These are phyloP conservation scores for Vultur gryphus DNA, from an alignment of 2,797 vertebrate genomes.

Conservation along the genomic window DNA sequence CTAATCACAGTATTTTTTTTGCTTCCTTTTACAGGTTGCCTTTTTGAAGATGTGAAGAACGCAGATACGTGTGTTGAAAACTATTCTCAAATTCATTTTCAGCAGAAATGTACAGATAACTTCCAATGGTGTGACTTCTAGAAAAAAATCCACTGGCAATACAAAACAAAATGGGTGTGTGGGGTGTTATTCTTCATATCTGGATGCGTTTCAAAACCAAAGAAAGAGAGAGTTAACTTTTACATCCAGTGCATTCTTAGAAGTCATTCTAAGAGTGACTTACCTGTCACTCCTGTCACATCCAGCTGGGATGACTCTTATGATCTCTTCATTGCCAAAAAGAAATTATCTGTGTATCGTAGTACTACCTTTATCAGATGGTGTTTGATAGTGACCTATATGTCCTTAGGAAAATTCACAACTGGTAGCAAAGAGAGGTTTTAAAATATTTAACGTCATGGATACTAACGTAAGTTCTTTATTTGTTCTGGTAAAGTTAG, in stretches of 20 bases:
- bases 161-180: neutral
- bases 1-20: neutral
- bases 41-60: conserved; percentile 77
- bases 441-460: neutral
- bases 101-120: neutral
- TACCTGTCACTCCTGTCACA: neutral
- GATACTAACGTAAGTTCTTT: neutral
- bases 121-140: neutral
- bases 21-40: conserved; percentile 74
- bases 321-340: neutral
- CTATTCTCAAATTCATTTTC: neutral
- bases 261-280: neutral
- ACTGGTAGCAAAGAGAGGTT: neutral
- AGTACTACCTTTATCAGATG: neutral
- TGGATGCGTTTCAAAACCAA: neutral
- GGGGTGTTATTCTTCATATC: neutral
- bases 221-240: neutral
- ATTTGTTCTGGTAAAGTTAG: neutral
- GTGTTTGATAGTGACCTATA: neutral
- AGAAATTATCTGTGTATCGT: conserved; percentile 9
- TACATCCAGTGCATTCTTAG: neutral
- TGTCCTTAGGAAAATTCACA: neutral
- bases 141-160: neutral
- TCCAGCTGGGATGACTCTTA: neutral
- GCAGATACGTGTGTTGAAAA: neutral